Percentiles rank a stretch among this genome's conserved stretches.
Evolutionary conservation across 1,140 invertebrate species (phyloP).

Genomic region (Aricia agestis): DNA sequence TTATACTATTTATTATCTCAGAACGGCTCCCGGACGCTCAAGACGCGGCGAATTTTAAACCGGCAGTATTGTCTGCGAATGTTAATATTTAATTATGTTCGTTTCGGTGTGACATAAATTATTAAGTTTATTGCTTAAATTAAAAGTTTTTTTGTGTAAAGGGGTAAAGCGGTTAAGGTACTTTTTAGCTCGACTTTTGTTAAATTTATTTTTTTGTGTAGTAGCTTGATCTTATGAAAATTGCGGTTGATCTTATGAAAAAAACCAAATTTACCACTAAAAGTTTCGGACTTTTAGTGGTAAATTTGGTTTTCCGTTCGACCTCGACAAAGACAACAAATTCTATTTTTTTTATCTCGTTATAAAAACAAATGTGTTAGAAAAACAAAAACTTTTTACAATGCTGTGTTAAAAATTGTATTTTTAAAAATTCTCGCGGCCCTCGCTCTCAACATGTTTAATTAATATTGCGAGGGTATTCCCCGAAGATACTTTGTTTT

Average conservation of each 20-base stretch:
- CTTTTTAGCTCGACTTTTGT: too few species aligned
- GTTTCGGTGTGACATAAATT: slow-evolving; percentile 9
- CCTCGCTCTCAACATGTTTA: background rate
- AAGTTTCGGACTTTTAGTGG: too few species aligned
- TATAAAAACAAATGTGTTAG: background rate
- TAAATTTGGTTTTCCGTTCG: too few species aligned
- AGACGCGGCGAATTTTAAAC: slow-evolving; percentile 36
- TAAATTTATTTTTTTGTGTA: too few species aligned
- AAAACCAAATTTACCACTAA: too few species aligned
- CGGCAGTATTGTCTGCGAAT: slow-evolving; percentile 25
- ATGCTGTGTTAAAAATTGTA: background rate
- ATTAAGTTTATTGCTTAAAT: background rate
- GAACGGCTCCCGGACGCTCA: slow-evolving; percentile 36
- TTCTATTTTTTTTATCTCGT: background rate
- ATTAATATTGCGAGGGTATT: background rate
- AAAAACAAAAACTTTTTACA: background rate
- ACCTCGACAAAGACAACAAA: too few species aligned
- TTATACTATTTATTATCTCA: slow-evolving; percentile 67
- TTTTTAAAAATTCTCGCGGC: background rate
- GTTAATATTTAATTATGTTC: slow-evolving; percentile 16
- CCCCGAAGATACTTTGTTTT: background rate
- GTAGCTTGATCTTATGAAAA: too few species aligned
- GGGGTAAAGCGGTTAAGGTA: background rate
- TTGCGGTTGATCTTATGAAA: too few species aligned
- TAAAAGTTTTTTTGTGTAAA: background rate